Evolutionary conservation across 2,888 invertebrate species (phyloP).

Genomic region (Ariolimax columbianus): DNA sequence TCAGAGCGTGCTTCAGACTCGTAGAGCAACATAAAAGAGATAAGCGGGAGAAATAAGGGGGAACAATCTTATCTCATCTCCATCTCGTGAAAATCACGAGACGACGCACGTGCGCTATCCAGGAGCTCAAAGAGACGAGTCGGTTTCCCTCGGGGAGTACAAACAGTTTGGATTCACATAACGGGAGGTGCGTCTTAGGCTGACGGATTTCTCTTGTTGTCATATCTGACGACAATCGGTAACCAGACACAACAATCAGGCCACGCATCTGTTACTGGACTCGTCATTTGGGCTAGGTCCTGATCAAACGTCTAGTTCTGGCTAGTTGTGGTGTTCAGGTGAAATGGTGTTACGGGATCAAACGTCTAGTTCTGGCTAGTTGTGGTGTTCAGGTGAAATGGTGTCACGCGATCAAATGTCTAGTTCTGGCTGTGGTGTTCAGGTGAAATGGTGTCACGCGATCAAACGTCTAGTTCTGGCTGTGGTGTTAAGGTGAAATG

Average conservation of each 20-base stretch:
- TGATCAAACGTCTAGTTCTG: too few species aligned
- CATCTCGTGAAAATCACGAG: background rate
- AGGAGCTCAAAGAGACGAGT: conserved; percentile 14
- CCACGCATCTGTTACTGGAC: background rate
- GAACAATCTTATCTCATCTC: conserved; percentile 34
- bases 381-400: too few species aligned
- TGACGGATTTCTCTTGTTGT: background rate
- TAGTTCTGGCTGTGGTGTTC: too few species aligned
- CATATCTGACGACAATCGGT: conserved; percentile 10
- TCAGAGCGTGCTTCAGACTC: background rate
- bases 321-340: too few species aligned
- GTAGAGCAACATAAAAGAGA: background rate
- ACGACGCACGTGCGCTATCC: background rate
- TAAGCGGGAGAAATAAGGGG: background rate
- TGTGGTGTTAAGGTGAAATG: too few species aligned
- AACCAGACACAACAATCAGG: conserved; percentile 10
- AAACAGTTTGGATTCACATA: conserved; percentile 27
- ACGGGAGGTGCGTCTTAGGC: background rate
- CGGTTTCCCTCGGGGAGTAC: background rate
- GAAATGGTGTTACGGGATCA: too few species aligned
- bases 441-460: too few species aligned
- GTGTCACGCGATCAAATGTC: too few species aligned
- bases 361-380: too few species aligned
- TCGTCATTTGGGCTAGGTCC: background rate
- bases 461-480: too few species aligned